Percentiles rank a stretch among this genome's conserved stretches.
Evolutionary conservation across 2,888 invertebrate species (phyloP).

Genomic region (Athalia circularis): DNA sequence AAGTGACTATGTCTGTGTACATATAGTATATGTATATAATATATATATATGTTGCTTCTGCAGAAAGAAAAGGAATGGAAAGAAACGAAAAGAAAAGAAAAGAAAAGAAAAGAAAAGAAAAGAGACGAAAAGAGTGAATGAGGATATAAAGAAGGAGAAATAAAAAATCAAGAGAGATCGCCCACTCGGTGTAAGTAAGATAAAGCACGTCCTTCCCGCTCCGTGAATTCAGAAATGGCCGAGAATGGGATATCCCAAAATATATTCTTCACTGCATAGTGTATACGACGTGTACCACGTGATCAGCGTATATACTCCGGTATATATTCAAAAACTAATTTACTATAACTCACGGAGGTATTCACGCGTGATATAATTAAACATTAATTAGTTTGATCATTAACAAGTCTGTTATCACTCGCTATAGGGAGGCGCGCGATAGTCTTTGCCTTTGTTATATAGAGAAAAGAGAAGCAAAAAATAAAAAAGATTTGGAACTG

Average conservation of each 20-base stretch:
- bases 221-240: slow-evolving; percentile 51
- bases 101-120: neutral
- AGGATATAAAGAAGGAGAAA: neutral
- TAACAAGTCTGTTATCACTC: too few relatives aligned
- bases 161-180: slow-evolving; percentile 48
- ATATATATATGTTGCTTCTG: neutral
- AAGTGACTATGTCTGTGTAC: too few relatives aligned
- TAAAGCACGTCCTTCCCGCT: slow-evolving; percentile 48
- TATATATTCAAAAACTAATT: too few relatives aligned
- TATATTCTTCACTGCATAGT: slow-evolving; percentile 7
- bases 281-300: slow-evolving; percentile 6
- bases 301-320: too few relatives aligned
- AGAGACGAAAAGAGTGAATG: neutral
- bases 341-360: too few relatives aligned
- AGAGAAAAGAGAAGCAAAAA: too few relatives aligned
- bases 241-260: slow-evolving; percentile 46
- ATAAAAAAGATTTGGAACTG: too few relatives aligned
- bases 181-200: slow-evolving; percentile 50
- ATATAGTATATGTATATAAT: too few relatives aligned
- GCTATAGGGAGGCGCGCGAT: too few relatives aligned
- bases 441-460: too few relatives aligned
- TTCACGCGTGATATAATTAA: too few relatives aligned
- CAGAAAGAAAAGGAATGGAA: neutral
- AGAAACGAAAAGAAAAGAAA: neutral
- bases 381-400: too few relatives aligned